Conservation (phyloP, 2,113 vertebrate species). For the Podilymbus podiceps region DNA sequence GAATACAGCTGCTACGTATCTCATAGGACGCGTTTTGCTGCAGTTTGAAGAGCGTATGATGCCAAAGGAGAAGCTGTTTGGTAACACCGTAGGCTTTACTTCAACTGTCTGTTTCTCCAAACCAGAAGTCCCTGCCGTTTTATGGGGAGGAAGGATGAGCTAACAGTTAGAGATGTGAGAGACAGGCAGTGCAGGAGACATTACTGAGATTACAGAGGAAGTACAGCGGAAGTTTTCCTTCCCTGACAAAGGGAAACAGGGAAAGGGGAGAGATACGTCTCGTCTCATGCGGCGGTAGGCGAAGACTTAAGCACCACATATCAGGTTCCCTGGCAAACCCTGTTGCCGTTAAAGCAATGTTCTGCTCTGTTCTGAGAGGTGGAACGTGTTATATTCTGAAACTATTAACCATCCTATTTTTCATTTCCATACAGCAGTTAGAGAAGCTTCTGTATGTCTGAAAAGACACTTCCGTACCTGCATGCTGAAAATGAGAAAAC, state of each 20-base stretch:
- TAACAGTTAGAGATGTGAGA: neutral
- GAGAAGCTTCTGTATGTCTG: neutral
- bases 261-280: neutral
- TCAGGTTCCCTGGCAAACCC: neutral
- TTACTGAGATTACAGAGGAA: neutral
- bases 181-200: neutral
- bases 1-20: constrained; percentile 25
- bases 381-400: neutral
- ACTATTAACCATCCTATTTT: neutral
- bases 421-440: neutral
- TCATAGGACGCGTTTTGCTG: neutral
- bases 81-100: neutral
- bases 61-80: neutral
- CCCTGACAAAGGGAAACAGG: neutral
- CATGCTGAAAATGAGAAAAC: neutral
- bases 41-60: neutral
- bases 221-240: neutral
- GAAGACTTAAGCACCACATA: neutral
- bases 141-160: neutral
- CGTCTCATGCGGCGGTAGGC: neutral
- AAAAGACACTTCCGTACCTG: neutral
- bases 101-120: neutral
- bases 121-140: neutral
- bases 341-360: neutral
- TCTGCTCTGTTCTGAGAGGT: neutral